Percentiles rank a stretch among this genome's conserved stretches.
Conservation (phyloP, 2,797 vertebrate species). For the Acestrorhynchus altus region DNA sequence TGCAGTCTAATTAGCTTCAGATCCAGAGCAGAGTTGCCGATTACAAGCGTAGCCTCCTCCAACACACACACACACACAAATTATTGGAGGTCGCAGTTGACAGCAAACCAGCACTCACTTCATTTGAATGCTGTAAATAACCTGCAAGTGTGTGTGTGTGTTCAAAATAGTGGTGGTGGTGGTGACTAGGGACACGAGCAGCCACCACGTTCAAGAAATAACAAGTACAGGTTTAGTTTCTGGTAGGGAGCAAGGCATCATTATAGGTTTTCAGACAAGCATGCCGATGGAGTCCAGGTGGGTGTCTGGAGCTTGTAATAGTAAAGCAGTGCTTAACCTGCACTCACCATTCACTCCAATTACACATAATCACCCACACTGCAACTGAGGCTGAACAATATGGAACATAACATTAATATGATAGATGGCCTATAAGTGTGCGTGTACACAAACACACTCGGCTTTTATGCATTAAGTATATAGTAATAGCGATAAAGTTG, state of each 20-base stretch:
- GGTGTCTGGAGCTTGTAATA: conserved; percentile 42
- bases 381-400: conserved; percentile 8
- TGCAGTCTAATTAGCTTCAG: conserved; percentile 71
- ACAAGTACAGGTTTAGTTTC: conserved; percentile 53
- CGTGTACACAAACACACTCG: no score
- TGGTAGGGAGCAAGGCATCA: conserved; percentile 45
- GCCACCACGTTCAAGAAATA: conserved; percentile 35
- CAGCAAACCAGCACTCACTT: conserved; percentile 50
- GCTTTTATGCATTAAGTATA: background rate
- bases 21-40: conserved; percentile 59
- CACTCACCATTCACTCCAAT: conserved; percentile 35
- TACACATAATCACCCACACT: conserved; percentile 19
- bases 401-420: conserved; percentile 2
- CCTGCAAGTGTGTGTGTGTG: conserved; percentile 58
- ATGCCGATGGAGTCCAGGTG: conserved; percentile 26
- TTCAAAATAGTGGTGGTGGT: conserved; percentile 55
- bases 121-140: conserved; percentile 61
- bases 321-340: conserved; percentile 48
- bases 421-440: background rate
- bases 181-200: background rate
- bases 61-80: conserved; percentile 60
- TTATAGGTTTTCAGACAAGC: conserved; percentile 43
- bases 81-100: conserved; percentile 64
- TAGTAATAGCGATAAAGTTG: background rate
- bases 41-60: conserved; percentile 65